Base-by-base conservation (phyloP, 2,888 invertebrate genomes). In the Stegana nigrithorax region DNA sequence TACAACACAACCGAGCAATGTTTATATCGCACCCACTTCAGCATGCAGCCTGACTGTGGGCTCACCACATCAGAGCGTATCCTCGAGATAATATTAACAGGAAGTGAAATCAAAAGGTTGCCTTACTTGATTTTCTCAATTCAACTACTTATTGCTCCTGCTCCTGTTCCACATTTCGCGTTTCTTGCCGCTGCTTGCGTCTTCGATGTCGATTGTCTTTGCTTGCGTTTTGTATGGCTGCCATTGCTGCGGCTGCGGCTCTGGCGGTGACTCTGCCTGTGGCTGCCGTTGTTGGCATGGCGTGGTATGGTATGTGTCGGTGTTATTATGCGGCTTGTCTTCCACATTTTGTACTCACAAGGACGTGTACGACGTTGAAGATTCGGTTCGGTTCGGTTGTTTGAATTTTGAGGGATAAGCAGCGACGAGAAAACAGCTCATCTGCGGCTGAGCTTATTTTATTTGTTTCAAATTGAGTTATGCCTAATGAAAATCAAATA, bases 401-500 rank as follows among this genome's bases (percentile, higher is more conserved):
- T 62, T 47, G 23, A 59, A 29, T 65, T 67, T 72, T 72, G 77
- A 68, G 69, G 66, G 71, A 70, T 73, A 75, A 75, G 75, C 69
- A 77, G n/a, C 50, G 23, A 50, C 26, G 17, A 10, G 14, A 39
- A 25, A 36, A 14, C 23, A 42, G 75, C 75, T 76, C 76, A 72
- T 73, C 73, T 72, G 72, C 71, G 75, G 75, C 75, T 71, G 75
- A 73, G 72, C 70, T 66, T 69, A 70, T 74, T 76, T 77, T 80
- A 72, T 77, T 77, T 72, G 80, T 73, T 73, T 79, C 73, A 76
- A 81, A 81, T 82, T 78, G 79, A 81, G 80, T 82, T 81, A 78
- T 73, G 74, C 73, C 73, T 78, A 81, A 82, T 81, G 78, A 81
- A 80, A 81, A 80, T 81, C 77, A 78, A 81, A 81, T 78, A 81